Evolutionary conservation across 2,113 vertebrate genomes (phyloP).

Genomic region (Gymnocephalus cernua): DNA sequence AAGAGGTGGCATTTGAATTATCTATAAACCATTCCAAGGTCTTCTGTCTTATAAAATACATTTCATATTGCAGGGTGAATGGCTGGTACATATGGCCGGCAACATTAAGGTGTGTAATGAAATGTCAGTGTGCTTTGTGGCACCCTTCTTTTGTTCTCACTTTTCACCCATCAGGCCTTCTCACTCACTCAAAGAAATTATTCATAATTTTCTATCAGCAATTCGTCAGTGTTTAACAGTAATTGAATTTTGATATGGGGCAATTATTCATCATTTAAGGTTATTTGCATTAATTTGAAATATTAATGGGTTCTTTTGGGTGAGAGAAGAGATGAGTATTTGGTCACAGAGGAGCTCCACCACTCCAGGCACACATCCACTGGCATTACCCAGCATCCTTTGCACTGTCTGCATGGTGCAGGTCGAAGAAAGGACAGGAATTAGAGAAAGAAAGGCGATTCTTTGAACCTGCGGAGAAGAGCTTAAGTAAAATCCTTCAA

Average conservation of each 20-base stretch:
- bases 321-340: conserved; percentile 63
- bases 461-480: conserved; percentile 8
- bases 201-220: conserved; percentile 70
- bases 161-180: conserved; percentile 15
- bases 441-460: not conserved
- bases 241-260: conserved; percentile 73
- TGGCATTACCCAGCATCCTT: conserved; percentile 49
- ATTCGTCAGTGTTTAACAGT: conserved; percentile 67
- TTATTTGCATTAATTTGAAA: conserved; percentile 76
- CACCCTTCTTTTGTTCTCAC: conserved; percentile 36
- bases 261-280: conserved; percentile 77
- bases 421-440: not conserved
- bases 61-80: not conserved
- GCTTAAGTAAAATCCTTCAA: conserved; percentile 40
- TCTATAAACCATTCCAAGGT: not conserved
- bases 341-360: conserved; percentile 67
- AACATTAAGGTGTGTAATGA: not conserved
- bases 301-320: conserved; percentile 69
- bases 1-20: not conserved
- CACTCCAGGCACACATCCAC: conserved; percentile 53
- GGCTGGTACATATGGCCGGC: too few relatives aligned
- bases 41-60: not conserved
- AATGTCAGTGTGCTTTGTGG: conserved; percentile 20
- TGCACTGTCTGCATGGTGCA: not conserved
- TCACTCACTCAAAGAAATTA: conserved; percentile 53